Percentiles rank a stretch among this genome's conserved stretches.
Conservation (phyloP, 35 echinoderm and acorn worm genomes). For the Lytechinus variegatus region DNA sequence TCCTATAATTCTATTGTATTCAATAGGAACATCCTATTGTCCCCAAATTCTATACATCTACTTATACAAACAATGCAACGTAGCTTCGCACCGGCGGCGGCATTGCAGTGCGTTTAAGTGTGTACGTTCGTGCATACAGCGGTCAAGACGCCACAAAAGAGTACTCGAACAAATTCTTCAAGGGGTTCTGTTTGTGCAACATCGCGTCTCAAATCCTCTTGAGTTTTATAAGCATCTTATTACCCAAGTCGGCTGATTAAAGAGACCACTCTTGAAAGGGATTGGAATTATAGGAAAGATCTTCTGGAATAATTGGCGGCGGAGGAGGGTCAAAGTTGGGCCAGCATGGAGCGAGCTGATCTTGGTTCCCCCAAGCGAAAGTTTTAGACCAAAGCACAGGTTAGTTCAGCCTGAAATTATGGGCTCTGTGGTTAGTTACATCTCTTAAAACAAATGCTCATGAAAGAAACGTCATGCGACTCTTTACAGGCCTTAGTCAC, state of each 20-base stretch:
- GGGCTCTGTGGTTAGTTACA: too few species aligned
- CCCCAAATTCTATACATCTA: neutral
- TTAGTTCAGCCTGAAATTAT: neutral
- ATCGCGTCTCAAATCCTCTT: neutral
- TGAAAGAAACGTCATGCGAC: too few species aligned
- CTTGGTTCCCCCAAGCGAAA: neutral
- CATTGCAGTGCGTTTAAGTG: neutral
- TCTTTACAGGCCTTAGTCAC: too few species aligned
- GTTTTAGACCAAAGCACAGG: conserved; percentile 9
- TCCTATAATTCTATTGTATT: neutral
- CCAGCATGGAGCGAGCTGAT: neutral
- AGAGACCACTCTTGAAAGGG: neutral
- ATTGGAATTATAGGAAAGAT: neutral
- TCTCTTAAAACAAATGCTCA: too few species aligned
- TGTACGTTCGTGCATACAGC: neutral
- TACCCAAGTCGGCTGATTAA: neutral
- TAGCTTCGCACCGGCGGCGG: neutral
- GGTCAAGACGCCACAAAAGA: neutral
- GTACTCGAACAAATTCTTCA: neutral
- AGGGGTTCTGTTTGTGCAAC: neutral
- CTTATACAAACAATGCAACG: neutral
- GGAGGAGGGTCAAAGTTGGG: neutral
- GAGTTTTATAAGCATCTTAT: neutral
- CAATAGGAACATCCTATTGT: neutral
- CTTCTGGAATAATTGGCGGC: neutral